Conservation (phyloP, 2,113 vertebrate species). For the Nothocercus julius region DNA sequence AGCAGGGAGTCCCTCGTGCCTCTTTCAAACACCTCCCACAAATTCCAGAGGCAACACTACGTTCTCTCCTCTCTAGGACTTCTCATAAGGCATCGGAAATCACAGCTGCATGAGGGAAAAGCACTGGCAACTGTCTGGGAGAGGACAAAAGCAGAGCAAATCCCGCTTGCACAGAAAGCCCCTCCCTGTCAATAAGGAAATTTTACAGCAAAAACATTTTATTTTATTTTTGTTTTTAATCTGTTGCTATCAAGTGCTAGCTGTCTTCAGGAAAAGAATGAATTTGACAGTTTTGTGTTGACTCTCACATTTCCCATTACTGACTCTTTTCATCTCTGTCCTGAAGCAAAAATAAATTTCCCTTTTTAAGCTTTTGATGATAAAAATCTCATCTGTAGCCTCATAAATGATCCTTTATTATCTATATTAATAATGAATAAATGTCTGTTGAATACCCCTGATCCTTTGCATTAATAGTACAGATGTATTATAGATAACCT, state of each 20-base stretch:
- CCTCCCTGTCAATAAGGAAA: constrained; percentile 30
- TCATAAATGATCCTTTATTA: constrained; percentile 89
- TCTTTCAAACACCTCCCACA: neutral
- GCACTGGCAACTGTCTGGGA: neutral
- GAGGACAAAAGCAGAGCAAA: constrained; percentile 56
- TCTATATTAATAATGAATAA: constrained; percentile 90
- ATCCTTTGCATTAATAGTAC: constrained; percentile 82
- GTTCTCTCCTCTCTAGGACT: neutral
- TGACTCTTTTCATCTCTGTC: constrained; percentile 75
- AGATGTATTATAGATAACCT: constrained; percentile 87
- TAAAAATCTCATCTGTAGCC: constrained; percentile 87
- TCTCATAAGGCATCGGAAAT: neutral
- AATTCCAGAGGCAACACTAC: neutral
- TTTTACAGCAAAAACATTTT: constrained; percentile 66
- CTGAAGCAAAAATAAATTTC: constrained; percentile 84
- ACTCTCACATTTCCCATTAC: constrained; percentile 71
- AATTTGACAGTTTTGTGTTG: constrained; percentile 75
- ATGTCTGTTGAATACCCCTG: constrained; percentile 84
- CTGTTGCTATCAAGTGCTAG: constrained; percentile 58
- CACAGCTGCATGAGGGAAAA: neutral
- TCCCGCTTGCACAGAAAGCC: neutral
- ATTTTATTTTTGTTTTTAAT: constrained; percentile 79
- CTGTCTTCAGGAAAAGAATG: constrained; percentile 63
- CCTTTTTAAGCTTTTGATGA: constrained; percentile 85
- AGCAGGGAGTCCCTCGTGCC: neutral